Conservation (phyloP, 2,113 vertebrate species). For the Dipodomys spectabilis region DNA sequence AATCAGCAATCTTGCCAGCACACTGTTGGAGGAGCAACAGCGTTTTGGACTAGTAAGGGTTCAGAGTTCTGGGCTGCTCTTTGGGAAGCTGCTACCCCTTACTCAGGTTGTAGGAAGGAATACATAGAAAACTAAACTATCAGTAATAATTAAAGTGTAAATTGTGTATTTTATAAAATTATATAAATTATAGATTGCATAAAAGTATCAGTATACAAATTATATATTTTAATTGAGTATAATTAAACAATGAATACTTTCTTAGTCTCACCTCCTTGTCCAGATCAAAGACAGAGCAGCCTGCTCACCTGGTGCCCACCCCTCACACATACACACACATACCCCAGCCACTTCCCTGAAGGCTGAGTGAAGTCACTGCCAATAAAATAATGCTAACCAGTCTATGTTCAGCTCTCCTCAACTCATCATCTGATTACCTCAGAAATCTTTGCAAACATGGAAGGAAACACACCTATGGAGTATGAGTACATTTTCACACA, state of each 20-base stretch:
- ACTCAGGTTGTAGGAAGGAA: not conserved
- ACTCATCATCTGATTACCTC: not conserved
- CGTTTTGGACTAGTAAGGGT: not conserved
- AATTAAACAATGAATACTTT: not conserved
- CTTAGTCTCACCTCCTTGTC: not conserved
- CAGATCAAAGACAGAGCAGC: conserved; percentile 10
- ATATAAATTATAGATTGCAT: no score
- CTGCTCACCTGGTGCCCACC: not conserved
- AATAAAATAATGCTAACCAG: not conserved
- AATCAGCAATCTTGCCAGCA: not conserved
- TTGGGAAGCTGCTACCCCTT: not conserved
- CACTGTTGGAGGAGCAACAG: not conserved
- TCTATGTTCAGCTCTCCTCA: conserved; percentile 2
- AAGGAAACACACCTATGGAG: not conserved
- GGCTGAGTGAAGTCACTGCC: not conserved
- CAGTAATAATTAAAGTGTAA: not conserved
- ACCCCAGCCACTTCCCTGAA: not conserved
- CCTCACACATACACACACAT: not conserved
- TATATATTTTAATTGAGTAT: no score
- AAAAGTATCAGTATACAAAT: no score
- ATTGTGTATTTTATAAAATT: no score
- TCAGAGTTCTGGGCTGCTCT: not conserved
- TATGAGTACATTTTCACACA: not conserved
- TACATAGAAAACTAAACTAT: not conserved
- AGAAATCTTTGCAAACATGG: conserved; percentile 36